Conservation (phyloP, 1,140 invertebrate species). For the Pygmarrhopalites habei region DNA sequence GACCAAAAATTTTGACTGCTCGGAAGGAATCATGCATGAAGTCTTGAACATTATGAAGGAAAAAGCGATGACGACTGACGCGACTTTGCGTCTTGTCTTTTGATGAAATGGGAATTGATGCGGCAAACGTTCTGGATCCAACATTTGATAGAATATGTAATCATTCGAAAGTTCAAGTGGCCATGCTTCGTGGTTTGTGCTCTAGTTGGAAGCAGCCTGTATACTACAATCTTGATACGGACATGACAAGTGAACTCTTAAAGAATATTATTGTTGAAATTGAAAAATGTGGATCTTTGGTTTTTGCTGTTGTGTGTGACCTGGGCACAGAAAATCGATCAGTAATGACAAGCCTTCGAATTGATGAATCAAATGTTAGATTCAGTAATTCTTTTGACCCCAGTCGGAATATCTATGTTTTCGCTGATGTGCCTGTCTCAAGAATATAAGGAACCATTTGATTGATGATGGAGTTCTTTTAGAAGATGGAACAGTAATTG, state of each 20-base stretch:
- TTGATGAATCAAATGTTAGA: slow-evolving; percentile 3
- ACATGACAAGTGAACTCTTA: slow-evolving; percentile 38
- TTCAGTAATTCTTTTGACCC: slow-evolving; percentile 22
- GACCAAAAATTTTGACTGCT: slow-evolving; percentile 4
- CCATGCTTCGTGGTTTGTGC: slow-evolving; percentile 32
- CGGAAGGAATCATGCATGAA: slow-evolving; percentile 6
- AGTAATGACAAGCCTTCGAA: slow-evolving; percentile 19
- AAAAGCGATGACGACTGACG: not conserved
- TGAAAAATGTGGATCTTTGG: slow-evolving; percentile 21
- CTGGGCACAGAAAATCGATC: slow-evolving; percentile 15
- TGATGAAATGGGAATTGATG: slow-evolving; percentile 21
- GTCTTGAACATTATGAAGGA: slow-evolving; percentile 6
- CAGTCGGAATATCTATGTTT: slow-evolving; percentile 27
- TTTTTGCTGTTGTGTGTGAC: slow-evolving; percentile 29
- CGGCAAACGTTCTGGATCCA: not conserved
- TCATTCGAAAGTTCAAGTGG: slow-evolving; percentile 23
- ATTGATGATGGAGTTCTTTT: slow-evolving; percentile 32
- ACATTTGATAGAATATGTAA: not conserved
- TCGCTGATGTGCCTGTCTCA: slow-evolving; percentile 38
- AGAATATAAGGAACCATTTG: slow-evolving; percentile 34
- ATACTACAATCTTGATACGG: slow-evolving; percentile 40
- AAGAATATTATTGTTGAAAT: slow-evolving; percentile 23
- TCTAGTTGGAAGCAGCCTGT: slow-evolving; percentile 43
- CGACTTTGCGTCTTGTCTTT: slow-evolving; percentile 12
- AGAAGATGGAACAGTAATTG: slow-evolving; percentile 32